Percentiles rank a stretch among this genome's conserved stretches.
These are phyloP conservation scores for Osmoderma eremita DNA, from an alignment of 2,888 invertebrate genomes.

Conservation along the genomic window DNA sequence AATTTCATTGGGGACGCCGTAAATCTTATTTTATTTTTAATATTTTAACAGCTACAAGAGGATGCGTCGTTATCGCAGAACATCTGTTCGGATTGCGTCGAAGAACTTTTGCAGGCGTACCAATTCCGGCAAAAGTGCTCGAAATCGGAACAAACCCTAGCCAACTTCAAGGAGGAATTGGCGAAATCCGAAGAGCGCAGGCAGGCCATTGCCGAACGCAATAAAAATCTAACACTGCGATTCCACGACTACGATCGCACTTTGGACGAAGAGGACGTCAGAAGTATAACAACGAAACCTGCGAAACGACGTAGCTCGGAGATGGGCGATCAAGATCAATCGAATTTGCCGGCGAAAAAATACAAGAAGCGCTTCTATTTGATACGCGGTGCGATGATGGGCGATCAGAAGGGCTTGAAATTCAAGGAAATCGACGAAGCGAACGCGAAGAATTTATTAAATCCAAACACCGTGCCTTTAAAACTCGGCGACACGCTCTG, in stretches of 20 bases:
- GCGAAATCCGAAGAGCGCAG: conserved; percentile 16
- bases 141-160: conserved; percentile 20
- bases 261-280: conserved; percentile 22
- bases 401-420: conserved; percentile 5
- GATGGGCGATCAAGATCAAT: too few relatives aligned
- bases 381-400: conserved; percentile 7
- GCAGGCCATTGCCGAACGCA: background rate
- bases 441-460: conserved; percentile 18
- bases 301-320: background rate
- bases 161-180: conserved; percentile 27
- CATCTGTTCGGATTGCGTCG: conserved; percentile 29
- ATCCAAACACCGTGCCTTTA: background rate
- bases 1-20: too few relatives aligned
- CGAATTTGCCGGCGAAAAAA: background rate
- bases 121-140: conserved; percentile 22
- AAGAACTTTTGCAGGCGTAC: conserved; percentile 31
- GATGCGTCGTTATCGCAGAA: conserved; percentile 27
- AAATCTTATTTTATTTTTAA: conserved; percentile 10
- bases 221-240: background rate
- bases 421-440: conserved; percentile 32
- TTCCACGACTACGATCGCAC: conserved; percentile 38
- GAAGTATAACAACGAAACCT: background rate
- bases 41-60: conserved; percentile 23
- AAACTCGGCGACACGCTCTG: conserved; percentile 20
- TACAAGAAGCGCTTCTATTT: conserved; percentile 27